Evolutionary conservation across 2,888 invertebrate genomes (phyloP), one percentile per base, ranked within the genome.

Genomic region (Ashinkailepas kermadecensis): DNA sequence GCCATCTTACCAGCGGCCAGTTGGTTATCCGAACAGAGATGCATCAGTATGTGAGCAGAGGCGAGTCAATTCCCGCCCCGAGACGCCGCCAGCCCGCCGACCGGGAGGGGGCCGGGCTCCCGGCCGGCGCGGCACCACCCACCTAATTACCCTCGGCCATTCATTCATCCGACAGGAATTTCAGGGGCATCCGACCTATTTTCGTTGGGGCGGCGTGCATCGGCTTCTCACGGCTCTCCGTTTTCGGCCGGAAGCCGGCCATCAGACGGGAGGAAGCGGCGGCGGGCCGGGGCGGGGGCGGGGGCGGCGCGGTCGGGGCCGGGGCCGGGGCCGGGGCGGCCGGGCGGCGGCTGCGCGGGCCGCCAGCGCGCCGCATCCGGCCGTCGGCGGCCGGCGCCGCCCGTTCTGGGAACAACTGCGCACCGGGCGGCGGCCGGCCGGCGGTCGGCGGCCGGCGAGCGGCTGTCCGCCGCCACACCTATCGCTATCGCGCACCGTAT

Each of bases 161-260:
- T 39, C 39, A 70, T 70, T 74, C 56, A 74, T 74, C 74, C 10
- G 18, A 21, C 18, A 54, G 74, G 74, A 74, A 74, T 74, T 74
- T 74, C 74, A 74, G 74, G 74, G 74, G 74, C 74, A 74, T 74
- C 54, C 74, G 74, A 56, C 74, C 74, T 74, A 74, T 74, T 74
- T 74, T 56, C 56, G 74, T 39, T 9, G 54, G 8, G 56, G 54
- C 74, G 74, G 74, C 74, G 18, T 74, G 74, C 21, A 56, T 74
- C 74, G 74, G 74, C 56, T 74, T 74, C 74, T 56, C 74, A 74
- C 74, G 74, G 56, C 74, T 54, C 74, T 74, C 74, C n/a, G 74
- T 18, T 74, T 25, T 54, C 74, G 21, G 15, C 74, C 74, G 74
- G 74, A 74, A 74, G 54, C 56, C 10, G 54, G 54, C 54, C 74